Base-by-base conservation (phyloP, 2,113 vertebrate species). In the Mugil cephalus region DNA sequence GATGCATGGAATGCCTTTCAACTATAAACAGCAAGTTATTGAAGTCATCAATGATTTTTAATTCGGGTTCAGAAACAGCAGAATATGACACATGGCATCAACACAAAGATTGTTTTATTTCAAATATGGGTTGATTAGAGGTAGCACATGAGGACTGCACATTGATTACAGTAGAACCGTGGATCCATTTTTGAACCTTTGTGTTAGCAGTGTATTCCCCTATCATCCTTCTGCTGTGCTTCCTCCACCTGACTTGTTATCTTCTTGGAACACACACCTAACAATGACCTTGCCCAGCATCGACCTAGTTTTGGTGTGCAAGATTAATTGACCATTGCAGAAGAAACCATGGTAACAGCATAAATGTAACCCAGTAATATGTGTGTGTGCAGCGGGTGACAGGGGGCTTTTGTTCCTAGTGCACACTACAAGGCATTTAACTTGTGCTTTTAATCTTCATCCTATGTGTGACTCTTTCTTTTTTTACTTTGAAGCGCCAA, bases 401-500 rank as follows among this genome's bases (percentile, higher is more conserved):
- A 6, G 7, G 45, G 48, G 51, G 54, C 67, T n/a, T 45, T 3
- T 70, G 8, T 63, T 78, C 53, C 34, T 30, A 30, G 5, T 30
- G 24, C 36, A 35, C 9, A 38, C 53, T 8, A 14, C 30, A n/a
- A 0, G 38, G 3, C 0, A 34, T 74, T 62, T 58, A 43, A 47
- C 35, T 36, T 19, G 7, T 52, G 52, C 39, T 77, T 52, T 4
- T 40, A 46, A 51, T 43, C 51, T 38, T 68, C 10, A 42, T 4
- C 18, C 39, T 15, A 30, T 55, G 18, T 64, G 51, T 74, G 42
- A 60, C 24, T 56, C 30, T 72, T 10, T 52, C 36, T 11, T 54
- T 63, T 52, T 60, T 9, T 14, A 12, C 65, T 81, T 48, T 58
- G 43, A 48, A 98, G 97, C 94, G 97, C 47, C 97, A 98, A 79